Evolutionary conservation across 1,140 invertebrate species (phyloP).

Genomic region (Chelonus insularis): DNA sequence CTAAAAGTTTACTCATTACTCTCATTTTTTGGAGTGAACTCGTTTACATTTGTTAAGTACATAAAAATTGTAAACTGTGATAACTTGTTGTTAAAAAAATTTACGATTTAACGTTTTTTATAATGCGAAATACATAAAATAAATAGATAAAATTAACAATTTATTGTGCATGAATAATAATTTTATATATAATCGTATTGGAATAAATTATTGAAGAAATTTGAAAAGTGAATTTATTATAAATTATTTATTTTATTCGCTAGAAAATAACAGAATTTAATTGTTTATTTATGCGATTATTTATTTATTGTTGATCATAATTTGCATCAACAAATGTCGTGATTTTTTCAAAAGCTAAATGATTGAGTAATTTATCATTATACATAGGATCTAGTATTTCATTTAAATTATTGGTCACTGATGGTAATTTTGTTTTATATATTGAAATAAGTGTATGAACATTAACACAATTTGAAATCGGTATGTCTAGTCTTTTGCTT

Average conservation of each 20-base stretch:
- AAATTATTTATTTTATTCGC: too few relatives aligned
- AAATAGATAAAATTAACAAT: too few relatives aligned
- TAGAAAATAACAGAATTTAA: too few relatives aligned
- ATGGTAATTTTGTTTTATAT: conserved; percentile 34
- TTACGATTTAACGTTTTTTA: too few relatives aligned
- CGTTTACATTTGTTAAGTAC: not conserved
- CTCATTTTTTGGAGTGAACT: not conserved
- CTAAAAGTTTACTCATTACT: not conserved
- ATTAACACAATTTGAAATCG: conserved; percentile 26
- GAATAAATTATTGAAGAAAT: too few relatives aligned
- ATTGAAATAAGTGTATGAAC: conserved; percentile 31
- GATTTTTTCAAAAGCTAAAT: conserved; percentile 36
- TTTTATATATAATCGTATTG: too few relatives aligned
- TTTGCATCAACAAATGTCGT: not conserved
- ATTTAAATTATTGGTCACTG: conserved; percentile 30
- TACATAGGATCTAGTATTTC: conserved; percentile 42
- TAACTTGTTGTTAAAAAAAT: too few relatives aligned
- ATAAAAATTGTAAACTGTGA: too few relatives aligned
- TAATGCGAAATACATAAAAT: too few relatives aligned
- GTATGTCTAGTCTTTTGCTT: conserved; percentile 27
- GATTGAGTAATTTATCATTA: conserved; percentile 42
- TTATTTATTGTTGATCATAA: not conserved
- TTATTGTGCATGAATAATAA: too few relatives aligned
- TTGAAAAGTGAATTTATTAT: too few relatives aligned
- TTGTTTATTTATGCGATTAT: too few relatives aligned